phyloP scores from a whole-genome alignment of 2,797 vertebrate genomes.

The Sebastes cheni region DNA sequence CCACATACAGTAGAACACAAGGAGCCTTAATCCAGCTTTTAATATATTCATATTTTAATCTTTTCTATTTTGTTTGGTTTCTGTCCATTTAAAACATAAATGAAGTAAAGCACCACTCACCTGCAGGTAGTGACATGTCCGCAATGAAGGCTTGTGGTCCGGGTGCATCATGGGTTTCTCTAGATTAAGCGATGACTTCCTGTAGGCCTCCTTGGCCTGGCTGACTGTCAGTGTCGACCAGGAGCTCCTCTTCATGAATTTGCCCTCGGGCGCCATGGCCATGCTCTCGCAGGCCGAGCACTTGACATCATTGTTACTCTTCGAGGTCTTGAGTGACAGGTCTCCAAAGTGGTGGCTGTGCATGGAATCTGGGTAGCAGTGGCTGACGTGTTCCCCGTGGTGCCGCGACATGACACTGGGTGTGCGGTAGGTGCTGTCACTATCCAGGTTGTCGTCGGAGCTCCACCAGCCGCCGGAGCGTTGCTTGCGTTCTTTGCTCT shows the following conservation, averaged over 20 bases:
- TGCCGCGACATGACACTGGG: conserved; percentile 90
- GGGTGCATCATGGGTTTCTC: conserved; percentile 94
- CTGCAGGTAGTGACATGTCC: conserved; percentile 97
- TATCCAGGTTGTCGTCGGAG: conserved; percentile 98
- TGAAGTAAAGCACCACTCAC: conserved; percentile 72
- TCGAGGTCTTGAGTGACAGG: conserved; percentile 94
- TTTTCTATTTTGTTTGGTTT: not conserved
- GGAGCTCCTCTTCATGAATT: conserved; percentile 98
- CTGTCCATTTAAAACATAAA: not conserved
- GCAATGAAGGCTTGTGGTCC: conserved; percentile 90
- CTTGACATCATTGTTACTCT: conserved; percentile 98
- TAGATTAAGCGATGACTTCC: conserved; percentile 96
- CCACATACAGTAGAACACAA: not conserved
- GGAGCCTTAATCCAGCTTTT: not conserved
- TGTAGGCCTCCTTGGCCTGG: conserved; percentile 98
- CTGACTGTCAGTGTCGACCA: conserved; percentile 99
- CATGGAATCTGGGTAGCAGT: conserved; percentile 92
- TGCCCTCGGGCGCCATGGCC: conserved; percentile 91
- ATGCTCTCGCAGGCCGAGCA: conserved; percentile 95
- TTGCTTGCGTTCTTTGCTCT: conserved; percentile 94
- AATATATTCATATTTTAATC: too few relatives aligned
- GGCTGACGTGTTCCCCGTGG: conserved; percentile 87
- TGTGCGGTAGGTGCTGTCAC: conserved; percentile 95
- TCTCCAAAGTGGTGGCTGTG: conserved; percentile 91
- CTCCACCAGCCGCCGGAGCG: conserved; percentile 97